A percentile compares a stretch with the other conserved stretches of the same genome.
Conservation (phyloP, 2,113 vertebrate genomes). For the Triplophysa tibetana region DNA sequence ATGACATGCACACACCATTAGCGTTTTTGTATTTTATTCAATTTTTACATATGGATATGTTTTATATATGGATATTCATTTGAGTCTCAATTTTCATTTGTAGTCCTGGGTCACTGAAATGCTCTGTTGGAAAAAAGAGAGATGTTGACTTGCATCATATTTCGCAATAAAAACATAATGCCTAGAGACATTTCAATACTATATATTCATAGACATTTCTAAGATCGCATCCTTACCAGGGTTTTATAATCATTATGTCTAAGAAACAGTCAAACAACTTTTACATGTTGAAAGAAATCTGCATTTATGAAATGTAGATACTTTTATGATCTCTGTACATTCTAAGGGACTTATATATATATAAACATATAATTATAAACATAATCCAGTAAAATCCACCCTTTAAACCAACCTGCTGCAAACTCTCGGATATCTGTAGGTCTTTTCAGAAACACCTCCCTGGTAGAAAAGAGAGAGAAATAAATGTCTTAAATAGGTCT, state of each 20-base stretch:
- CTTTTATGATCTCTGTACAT: too few relatives aligned
- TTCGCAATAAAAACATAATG: not conserved
- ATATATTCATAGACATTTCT: too few relatives aligned
- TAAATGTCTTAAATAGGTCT: not conserved
- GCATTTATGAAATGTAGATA: too few relatives aligned
- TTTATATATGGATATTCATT: conserved; percentile 51
- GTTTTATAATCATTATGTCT: too few relatives aligned
- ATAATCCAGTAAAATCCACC: not conserved
- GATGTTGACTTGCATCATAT: not conserved
- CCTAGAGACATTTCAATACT: not conserved
- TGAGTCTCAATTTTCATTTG: conserved; percentile 43
- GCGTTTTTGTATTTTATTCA: conserved; percentile 12
- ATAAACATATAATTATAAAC: too few relatives aligned
- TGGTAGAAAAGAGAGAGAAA: conserved; percentile 40
- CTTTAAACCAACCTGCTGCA: conserved; percentile 65
- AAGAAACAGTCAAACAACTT: too few relatives aligned
- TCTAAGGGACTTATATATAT: too few relatives aligned
- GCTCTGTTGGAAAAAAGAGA: conserved; percentile 59
- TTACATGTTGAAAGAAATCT: too few relatives aligned
- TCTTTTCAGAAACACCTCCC: conserved; percentile 67
- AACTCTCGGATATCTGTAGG: conserved; percentile 70
- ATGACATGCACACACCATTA: not conserved
- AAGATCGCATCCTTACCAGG: too few relatives aligned
- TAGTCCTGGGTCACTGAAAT: conserved; percentile 70
- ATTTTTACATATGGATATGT: conserved; percentile 23